Evolutionary conservation across 2,888 invertebrate genomes (phyloP), one percentile per base, ranked within the genome.

Genomic region (Drosophila mettleri): DNA sequence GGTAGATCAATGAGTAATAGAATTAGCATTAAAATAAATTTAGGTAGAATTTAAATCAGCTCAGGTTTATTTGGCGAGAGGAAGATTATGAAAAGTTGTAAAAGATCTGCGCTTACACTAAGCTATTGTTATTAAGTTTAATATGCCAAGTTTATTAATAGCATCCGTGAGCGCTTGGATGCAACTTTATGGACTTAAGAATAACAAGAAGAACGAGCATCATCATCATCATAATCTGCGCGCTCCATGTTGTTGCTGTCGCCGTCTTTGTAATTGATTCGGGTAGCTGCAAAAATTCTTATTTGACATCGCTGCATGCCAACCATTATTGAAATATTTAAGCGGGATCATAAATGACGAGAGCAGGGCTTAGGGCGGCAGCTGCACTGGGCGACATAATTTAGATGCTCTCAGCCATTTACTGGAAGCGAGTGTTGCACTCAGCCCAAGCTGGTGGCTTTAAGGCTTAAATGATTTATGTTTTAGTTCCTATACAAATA

Each of bases 321-420:
- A 65, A 53, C 33, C 58, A 58, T 79, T 75, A 84, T 84, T 79
- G 74, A 84, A 80, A 86, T 83, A 77, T 70, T 71, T 79, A 1
- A 55, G 63, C 65, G 68, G 51, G 22, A 38, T 36, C 43, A 27
- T 41, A 53, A 43, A 51, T 22, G 20, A 49, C 14, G 41, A 14
- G 5, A 41, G 27, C 4, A n/a, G 33, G 14, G 18, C 20, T 1
- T 3, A 10, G 33, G 20, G 12, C 10, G 22, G 14, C 7, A 2
- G 18, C 24, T 38, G 31, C 8, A 27, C 5, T 36, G n/a, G 16
- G 8, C 36, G 10, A 12, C 31, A 16, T 55, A 62, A 69, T 58
- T 49, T 67, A 60, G 62, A 33, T 54, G 57, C 48, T 57, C 6
- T 20, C 39, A n/a, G 22, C n/a, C 20, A 3, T 54, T 33, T 8